Percentiles rank a stretch among this genome's conserved stretches.
Evolutionary conservation across 2,888 invertebrate species (phyloP).

Genomic region (Leptinotarsa rubiginosa): DNA sequence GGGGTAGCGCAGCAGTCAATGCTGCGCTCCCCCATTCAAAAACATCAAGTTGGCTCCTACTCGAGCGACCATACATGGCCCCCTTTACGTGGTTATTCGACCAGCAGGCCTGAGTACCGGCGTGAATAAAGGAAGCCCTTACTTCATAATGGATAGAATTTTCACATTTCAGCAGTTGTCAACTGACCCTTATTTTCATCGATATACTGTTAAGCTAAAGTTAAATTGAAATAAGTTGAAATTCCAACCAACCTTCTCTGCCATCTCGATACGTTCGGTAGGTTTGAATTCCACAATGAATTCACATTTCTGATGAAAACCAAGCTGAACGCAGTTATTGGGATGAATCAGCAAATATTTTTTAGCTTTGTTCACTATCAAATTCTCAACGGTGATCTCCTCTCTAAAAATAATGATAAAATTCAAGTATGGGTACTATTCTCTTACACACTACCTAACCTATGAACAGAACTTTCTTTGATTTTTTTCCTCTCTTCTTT

Average conservation of each 20-base stretch:
- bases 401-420: background rate
- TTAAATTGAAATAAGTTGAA: too few relatives aligned
- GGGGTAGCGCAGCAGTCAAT: too few relatives aligned
- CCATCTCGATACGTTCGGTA: slow-evolving; percentile 57
- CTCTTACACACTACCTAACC: background rate
- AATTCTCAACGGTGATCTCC: background rate
- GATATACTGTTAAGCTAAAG: too few relatives aligned
- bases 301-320: slow-evolving; percentile 59
- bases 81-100: too few relatives aligned
- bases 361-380: background rate
- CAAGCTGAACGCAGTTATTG: slow-evolving; percentile 54
- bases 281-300: slow-evolving; percentile 63
- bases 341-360: slow-evolving; percentile 50
- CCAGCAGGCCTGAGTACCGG: too few relatives aligned
- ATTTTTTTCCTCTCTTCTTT: slow-evolving; percentile 27
- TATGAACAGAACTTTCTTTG: background rate
- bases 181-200: too few relatives aligned
- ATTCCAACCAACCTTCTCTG: slow-evolving; percentile 54
- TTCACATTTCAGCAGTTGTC: too few relatives aligned
- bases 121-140: too few relatives aligned
- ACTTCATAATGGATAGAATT: too few relatives aligned
- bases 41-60: too few relatives aligned
- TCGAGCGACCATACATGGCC: too few relatives aligned
- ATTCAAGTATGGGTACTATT: background rate
- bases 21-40: too few relatives aligned